These are phyloP conservation scores for Luidia sarsii DNA, from an alignment of 53 echinoderm and acorn worm genomes.

Conservation along the genomic window DNA sequence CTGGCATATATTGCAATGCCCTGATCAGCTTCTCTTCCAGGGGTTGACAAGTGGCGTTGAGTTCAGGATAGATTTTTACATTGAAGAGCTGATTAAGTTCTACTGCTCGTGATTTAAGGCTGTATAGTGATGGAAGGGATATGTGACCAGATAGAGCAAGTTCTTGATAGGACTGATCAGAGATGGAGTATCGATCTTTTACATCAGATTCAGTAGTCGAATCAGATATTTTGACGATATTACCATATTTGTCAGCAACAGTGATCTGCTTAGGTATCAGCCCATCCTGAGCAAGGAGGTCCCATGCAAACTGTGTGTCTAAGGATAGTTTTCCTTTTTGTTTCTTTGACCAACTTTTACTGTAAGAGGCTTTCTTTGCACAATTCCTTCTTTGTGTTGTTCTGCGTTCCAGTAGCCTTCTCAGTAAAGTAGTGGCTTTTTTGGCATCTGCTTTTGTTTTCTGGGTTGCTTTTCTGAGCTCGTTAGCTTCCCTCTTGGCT, in stretches of 20 bases:
- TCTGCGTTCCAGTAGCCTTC: background rate
- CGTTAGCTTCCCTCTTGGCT: background rate
- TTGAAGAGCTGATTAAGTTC: conserved; percentile 20
- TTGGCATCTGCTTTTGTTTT: conserved; percentile 20
- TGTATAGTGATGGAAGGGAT: background rate
- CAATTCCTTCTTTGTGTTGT: background rate
- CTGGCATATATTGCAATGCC: conserved; percentile 10
- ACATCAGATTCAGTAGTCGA: background rate
- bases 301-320: conserved; percentile 27
- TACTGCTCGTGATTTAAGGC: background rate
- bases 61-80: conserved; percentile 2
- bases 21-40: conserved; percentile 39
- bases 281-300: conserved; percentile 17
- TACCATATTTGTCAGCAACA: conserved; percentile 33
- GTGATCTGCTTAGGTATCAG: background rate
- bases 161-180: conserved; percentile 37
- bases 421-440: background rate
- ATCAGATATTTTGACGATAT: background rate
- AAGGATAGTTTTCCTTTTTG: background rate
- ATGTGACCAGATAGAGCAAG: background rate
- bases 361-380: background rate
- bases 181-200: conserved; percentile 23
- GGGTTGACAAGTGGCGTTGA: conserved; percentile 1
- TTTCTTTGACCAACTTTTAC: background rate
- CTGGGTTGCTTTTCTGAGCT: background rate